Base-by-base conservation (phyloP, 2,797 vertebrate species). In the Tamandua tetradactyla region DNA sequence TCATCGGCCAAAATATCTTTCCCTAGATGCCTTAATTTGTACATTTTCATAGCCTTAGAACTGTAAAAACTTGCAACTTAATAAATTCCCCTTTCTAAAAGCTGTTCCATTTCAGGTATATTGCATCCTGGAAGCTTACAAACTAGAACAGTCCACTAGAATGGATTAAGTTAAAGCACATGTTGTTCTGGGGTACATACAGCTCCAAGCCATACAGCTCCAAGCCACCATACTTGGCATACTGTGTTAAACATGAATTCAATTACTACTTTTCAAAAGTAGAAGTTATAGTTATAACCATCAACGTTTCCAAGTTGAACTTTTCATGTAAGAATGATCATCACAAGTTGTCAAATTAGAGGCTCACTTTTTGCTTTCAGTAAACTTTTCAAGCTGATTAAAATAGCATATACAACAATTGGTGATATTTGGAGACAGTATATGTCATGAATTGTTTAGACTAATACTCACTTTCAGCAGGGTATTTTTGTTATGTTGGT, bases 211-310 rank as follows among this genome's bases (percentile, higher is more conserved):
- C 55, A 55, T 22, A 55, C 55, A 55, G 55, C 18, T 55, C 20
- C 20, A 55, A 22, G 22, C 55, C 55, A 55, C 55, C 13, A 13
- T 47, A 55, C 40, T 55, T 87, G 20, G 22, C 42, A 22, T 55
- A 82, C 23, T 92, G 52, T 37, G 35, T 82, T 89, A 81, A 96
- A 90, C 44, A 78, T 13, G 30, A 81, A 42, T 76, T 84, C 52
- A 74, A 42, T 69, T 76, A 84, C 84, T 87, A 40, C 1, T 40
- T 35, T 35, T 78, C 47, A 92, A 78, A 92, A 89, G 84, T 68
- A 52, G 25, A 93, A 93, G 49, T 80, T 88, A 87, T 1, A 40
- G n/a, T 79, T 80, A 32, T 47, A 68, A 47, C 6, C 66, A 62
- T 15, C 61, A 64, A 75, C 61, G 59, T 82, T 90, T 84, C 57